Evolutionary conservation across 30 jellyfish, hydroid and myxozoan genomes (phyloP).

Genomic region (Aurelia aurita complex sp. Pacific): DNA sequence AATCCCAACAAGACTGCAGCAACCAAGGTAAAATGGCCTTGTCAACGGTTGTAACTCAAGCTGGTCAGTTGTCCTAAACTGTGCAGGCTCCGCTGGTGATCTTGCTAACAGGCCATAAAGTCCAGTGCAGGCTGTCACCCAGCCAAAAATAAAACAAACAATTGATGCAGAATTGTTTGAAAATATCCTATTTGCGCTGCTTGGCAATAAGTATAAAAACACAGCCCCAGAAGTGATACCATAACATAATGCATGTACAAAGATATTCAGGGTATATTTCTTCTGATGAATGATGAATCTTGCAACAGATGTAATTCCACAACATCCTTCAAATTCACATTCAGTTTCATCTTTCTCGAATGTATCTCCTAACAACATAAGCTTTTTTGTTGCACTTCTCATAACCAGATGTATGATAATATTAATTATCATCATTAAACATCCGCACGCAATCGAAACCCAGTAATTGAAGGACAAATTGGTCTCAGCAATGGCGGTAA

Average conservation of each 20-base stretch:
- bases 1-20: constrained; percentile 36
- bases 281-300: constrained; percentile 48
- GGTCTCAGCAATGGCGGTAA: constrained; percentile 48
- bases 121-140: constrained; percentile 65
- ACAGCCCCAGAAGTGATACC: constrained; percentile 46
- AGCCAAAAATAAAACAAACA: constrained; percentile 42
- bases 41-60: constrained; percentile 38
- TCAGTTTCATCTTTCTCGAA: constrained; percentile 49
- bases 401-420: constrained; percentile 14
- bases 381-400: not conserved
- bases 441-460: constrained; percentile 34
- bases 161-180: constrained; percentile 32
- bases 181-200: constrained; percentile 26
- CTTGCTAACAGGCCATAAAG: constrained; percentile 62
- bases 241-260: constrained; percentile 47
- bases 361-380: not conserved
- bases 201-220: constrained; percentile 62
- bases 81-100: constrained; percentile 76
- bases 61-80: constrained; percentile 50
- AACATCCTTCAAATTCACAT: constrained; percentile 46
- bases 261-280: constrained; percentile 21
- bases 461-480: constrained; percentile 11
- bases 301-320: not conserved
- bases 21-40: constrained; percentile 66
- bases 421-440: constrained; percentile 30